phyloP scores from a whole-genome alignment of 2,797 vertebrate species.

The Adelosebastes latens region DNA sequence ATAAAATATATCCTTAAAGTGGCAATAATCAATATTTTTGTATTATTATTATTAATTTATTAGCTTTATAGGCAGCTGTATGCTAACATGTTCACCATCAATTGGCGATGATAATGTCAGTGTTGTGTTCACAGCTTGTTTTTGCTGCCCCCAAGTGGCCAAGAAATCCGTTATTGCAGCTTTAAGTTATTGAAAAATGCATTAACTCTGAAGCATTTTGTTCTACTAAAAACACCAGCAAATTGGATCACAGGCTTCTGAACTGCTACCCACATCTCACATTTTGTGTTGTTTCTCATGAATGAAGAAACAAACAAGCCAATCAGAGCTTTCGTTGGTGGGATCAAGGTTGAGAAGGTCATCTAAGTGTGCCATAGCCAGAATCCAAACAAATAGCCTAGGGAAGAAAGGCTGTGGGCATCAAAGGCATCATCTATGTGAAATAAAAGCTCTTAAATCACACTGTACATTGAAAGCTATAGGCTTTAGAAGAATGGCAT shows the following conservation, averaged over 20 bases:
- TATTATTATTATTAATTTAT: no score
- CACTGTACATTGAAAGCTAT: neutral
- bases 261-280: neutral
- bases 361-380: neutral
- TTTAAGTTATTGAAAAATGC: neutral
- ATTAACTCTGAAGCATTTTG: neutral
- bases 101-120: neutral
- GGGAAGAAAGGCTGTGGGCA: neutral
- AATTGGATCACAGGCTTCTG: neutral
- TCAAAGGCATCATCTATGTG: neutral
- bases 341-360: neutral
- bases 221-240: neutral
- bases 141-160: no score
- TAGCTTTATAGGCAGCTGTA: neutral
- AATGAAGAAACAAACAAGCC: neutral
- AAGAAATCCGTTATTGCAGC: accelerated
- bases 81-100: neutral
- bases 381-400: neutral
- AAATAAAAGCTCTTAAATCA: neutral
- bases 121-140: neutral
- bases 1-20: neutral
- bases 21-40: neutral
- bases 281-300: neutral
- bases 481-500: neutral
- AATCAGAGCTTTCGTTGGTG: neutral